Evolutionary conservation across 2,888 invertebrate species (phyloP).

Genomic region (Venusia cambrica): DNA sequence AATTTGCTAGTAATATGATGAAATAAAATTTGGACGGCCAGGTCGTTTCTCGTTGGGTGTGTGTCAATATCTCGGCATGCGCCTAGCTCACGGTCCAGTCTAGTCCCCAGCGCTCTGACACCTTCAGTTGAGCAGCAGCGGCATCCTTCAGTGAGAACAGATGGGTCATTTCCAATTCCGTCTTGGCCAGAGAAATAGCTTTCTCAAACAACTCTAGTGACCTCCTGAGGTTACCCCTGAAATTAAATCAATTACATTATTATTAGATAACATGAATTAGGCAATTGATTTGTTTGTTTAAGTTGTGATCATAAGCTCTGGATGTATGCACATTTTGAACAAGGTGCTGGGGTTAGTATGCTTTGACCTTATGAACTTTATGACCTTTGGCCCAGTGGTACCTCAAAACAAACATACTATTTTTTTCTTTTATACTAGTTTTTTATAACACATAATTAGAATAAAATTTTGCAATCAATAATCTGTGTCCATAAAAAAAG

Average conservation of each 20-base stretch:
- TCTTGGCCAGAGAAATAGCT: constrained; percentile 92
- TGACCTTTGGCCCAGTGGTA: too few species aligned
- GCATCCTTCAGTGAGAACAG: constrained; percentile 94
- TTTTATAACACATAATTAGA: too few species aligned
- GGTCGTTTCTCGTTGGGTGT: constrained; percentile 56
- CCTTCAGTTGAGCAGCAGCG: constrained; percentile 92
- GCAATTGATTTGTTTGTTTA: too few species aligned
- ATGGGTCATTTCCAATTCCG: constrained; percentile 94
- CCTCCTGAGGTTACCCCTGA: constrained; percentile 89
- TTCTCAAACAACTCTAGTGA: constrained; percentile 94
- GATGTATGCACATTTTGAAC: too few species aligned
- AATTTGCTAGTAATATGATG: constrained; percentile 13
- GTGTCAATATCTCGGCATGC: constrained; percentile 31
- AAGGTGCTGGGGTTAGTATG: too few species aligned
- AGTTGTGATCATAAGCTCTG: too few species aligned
- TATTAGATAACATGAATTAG: background rate
- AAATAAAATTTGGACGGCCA: constrained; percentile 40
- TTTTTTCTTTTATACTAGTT: too few species aligned
- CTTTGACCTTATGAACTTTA: too few species aligned
- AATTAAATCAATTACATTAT: constrained; percentile 40
- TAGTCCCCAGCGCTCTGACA: constrained; percentile 87
- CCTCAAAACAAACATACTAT: too few species aligned
- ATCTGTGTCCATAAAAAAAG: too few species aligned
- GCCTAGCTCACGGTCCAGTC: constrained; percentile 79
- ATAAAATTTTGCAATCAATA: too few species aligned